Base-by-base conservation (phyloP, 2,797 vertebrate genomes). In the Alcedo quadribrachys region DNA sequence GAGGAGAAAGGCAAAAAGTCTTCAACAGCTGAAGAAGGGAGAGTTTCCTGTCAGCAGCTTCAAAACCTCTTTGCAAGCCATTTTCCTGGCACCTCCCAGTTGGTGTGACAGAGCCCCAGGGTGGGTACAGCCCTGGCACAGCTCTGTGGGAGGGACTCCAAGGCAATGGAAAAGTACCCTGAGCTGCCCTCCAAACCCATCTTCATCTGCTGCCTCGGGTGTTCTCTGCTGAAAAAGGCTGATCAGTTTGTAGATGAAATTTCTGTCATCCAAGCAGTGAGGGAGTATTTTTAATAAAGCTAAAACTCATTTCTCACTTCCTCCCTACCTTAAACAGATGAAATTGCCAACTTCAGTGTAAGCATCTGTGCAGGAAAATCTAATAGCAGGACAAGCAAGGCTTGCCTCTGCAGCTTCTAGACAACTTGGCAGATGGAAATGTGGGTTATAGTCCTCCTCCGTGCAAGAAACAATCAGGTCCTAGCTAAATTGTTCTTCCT, bases 361-460 rank as follows among this genome's bases (percentile, higher is more conserved):
- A 93, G 79, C 55, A 94, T 55, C 62, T 71, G 11, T 28, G 62
- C 28, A 92, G 58, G 67, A 85, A 94, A 85, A 69, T 89, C 74
- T 90, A 92, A 28, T 3, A 94, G 67, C 43, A 66, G 78, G 73
- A 90, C 32, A 90, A 96, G 32, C 21, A 76, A 89, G 65, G 27
- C 40, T 86, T 85, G 74, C 35, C 61, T 93, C 66, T 89, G 81
- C 37, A 90, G 81, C 81, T 88, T 90, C 37, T 84, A 50, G 92
- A 95, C 40, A 73, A 67, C 60, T 93, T 76, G 68, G 89, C 67
- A 68, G 11, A 70, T 77, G 48, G 89, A 95, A 96, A 89, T 74
- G 54, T 40, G 67, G 32, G 33, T 86, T 93, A 92, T 40, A 32
- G 66, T 89, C 42, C 50, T 88, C 79, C 55, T 92, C 62, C 70